Conservation (phyloP, 2,888 invertebrate genomes). For the Meta bourneti region DNA sequence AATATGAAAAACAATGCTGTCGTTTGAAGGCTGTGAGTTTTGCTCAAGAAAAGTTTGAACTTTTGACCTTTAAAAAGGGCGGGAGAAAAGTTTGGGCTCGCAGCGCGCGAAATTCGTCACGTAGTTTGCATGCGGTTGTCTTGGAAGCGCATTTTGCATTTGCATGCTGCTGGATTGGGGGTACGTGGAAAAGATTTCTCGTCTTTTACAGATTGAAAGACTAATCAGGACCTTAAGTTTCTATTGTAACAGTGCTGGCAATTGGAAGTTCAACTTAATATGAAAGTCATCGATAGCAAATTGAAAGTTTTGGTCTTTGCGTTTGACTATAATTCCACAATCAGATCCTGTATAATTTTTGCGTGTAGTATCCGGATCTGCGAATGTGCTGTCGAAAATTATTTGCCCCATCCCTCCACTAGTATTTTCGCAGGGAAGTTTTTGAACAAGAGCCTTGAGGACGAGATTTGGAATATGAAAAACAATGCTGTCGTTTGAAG, state of each 20-base stretch:
- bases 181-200: background rate
- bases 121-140: background rate
- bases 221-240: background rate
- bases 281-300: too few species aligned
- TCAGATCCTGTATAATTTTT: too few species aligned
- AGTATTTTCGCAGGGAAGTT: too few species aligned
- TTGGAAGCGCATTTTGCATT: slow-evolving; percentile 5
- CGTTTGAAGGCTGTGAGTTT: background rate
- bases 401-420: too few species aligned
- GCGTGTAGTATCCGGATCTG: too few species aligned
- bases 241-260: background rate
- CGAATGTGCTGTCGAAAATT: too few species aligned
- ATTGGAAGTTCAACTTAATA: too few species aligned
- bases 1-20: background rate
- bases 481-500: background rate
- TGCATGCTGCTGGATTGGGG: background rate
- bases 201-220: background rate
- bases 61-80: slow-evolving; percentile 71
- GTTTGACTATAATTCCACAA: too few species aligned
- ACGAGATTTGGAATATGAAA: background rate
- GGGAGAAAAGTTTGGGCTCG: slow-evolving; percentile 13
- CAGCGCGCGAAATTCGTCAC: slow-evolving; percentile 2
- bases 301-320: too few species aligned
- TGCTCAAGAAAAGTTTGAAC: slow-evolving; percentile 67
- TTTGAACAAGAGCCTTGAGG: too few species aligned